These are phyloP conservation scores for Aplysia californica DNA, from an alignment of 1,140 invertebrate species.

Conservation along the genomic window DNA sequence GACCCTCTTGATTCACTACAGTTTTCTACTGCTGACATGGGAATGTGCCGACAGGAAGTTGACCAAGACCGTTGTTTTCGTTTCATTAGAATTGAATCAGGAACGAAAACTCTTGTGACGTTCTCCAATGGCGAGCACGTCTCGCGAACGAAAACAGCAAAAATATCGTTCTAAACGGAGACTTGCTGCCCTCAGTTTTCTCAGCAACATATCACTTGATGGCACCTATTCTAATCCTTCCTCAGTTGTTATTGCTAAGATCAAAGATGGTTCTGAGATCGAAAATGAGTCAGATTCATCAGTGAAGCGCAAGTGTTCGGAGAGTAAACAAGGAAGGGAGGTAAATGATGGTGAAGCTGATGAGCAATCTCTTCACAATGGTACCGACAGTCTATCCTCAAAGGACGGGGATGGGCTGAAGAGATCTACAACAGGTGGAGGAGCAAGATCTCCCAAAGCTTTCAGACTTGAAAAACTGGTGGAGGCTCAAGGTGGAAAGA, in stretches of 20 bases:
- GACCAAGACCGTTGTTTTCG: too few species aligned
- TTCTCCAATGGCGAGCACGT: too few species aligned
- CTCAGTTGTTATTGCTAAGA: not conserved
- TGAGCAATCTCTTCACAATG: not conserved
- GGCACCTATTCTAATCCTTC: not conserved
- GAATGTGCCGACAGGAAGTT: too few species aligned
- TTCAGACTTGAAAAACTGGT: not conserved
- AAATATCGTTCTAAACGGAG: constrained; percentile 20
- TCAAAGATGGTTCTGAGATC: not conserved
- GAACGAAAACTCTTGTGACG: too few species aligned
- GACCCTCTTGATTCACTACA: too few species aligned
- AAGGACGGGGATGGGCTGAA: constrained; percentile 5
- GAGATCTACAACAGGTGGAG: not conserved
- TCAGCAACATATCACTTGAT: constrained; percentile 24
- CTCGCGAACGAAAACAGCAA: constrained; percentile 15
- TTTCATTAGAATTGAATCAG: too few species aligned
- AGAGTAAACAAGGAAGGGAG: not conserved
- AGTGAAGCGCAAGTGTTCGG: not conserved
- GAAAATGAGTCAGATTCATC: not conserved
- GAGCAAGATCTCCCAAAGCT: not conserved
- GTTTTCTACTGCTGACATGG: too few species aligned
- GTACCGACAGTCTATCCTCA: not conserved
- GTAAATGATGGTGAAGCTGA: not conserved
- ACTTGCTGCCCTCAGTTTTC: constrained; percentile 19
- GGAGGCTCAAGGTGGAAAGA: constrained; percentile 12